Conservation (phyloP, 1,140 invertebrate genomes). For the Drosophila pallidifrons region DNA sequence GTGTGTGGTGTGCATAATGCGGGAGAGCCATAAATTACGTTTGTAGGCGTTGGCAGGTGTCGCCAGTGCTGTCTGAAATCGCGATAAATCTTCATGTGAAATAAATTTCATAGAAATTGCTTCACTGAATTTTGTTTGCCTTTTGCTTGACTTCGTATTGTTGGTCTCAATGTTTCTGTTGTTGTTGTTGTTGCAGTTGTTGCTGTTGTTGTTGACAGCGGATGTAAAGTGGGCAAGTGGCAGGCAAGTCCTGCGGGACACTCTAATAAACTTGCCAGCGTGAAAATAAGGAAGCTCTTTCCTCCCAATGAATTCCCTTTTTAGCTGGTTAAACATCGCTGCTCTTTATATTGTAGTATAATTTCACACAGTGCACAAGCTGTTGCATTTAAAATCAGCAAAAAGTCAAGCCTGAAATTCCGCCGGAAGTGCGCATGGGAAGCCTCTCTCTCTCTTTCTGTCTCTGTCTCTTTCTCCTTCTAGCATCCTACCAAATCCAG, state of each 20-base stretch:
- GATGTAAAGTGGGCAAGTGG: conserved; percentile 69
- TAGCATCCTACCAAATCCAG: conserved; percentile 6
- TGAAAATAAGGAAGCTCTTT: neutral
- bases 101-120: conserved; percentile 85
- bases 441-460: conserved; percentile 11
- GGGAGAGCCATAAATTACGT: conserved; percentile 85
- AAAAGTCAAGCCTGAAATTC: conserved; percentile 77
- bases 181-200: conserved; percentile 25
- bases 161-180: conserved; percentile 32
- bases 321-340: conserved; percentile 40
- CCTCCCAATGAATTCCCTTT: neutral
- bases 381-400: conserved; percentile 74
- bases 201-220: conserved; percentile 48
- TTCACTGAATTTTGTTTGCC: conserved; percentile 84
- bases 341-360: conserved; percentile 19
- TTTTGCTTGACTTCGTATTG: conserved; percentile 66
- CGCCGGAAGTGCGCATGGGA: conserved; percentile 75
- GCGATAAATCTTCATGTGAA: conserved; percentile 85
- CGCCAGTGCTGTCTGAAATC: conserved; percentile 85
- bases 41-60: conserved; percentile 85
- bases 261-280: conserved; percentile 65
- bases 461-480: conserved; percentile 16
- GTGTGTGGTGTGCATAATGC: conserved; percentile 78
- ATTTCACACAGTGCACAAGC: conserved; percentile 60
- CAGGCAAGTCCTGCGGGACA: conserved; percentile 71